Percentiles rank a stretch among this genome's conserved stretches.
phyloP scores from a whole-genome alignment of 2,113 vertebrate genomes.

The Trematomus loennbergii region DNA sequence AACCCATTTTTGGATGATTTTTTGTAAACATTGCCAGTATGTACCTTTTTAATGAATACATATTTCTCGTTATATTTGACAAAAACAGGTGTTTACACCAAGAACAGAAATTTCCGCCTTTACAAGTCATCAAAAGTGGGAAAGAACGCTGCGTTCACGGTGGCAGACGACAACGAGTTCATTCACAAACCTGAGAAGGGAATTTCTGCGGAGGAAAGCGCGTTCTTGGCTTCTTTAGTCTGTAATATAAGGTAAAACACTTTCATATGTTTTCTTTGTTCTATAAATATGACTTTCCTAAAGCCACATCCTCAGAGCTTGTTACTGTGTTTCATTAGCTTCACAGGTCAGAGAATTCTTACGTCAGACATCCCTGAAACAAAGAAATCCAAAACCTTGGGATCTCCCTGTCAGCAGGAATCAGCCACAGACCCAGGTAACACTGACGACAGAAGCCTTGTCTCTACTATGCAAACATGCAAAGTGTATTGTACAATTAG shows the following conservation, averaged over 20 bases:
- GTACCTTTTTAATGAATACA: neutral
- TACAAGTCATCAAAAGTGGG: constrained; percentile 96
- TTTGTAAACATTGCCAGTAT: neutral
- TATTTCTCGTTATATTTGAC: neutral
- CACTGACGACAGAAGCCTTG: neutral
- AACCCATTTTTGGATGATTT: neutral
- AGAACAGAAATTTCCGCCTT: constrained; percentile 96
- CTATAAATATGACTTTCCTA: neutral
- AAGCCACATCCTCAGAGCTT: neutral
- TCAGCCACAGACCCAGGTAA: constrained; percentile 59
- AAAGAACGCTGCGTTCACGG: constrained; percentile 86
- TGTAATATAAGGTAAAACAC: constrained; percentile 89
- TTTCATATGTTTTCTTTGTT: neutral
- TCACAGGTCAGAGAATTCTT: constrained; percentile 87
- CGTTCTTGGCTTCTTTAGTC: constrained; percentile 92
- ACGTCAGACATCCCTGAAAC: constrained; percentile 75
- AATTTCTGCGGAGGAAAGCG: constrained; percentile 84
- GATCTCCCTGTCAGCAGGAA: constrained; percentile 7
- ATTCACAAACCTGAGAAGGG: constrained; percentile 70
- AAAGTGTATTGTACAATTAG: neutral
- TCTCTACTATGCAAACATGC: neutral
- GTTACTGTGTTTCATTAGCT: constrained; percentile 59
- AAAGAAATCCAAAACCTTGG: constrained; percentile 45
- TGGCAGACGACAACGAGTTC: constrained; percentile 91
- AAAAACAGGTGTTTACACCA: constrained; percentile 92